Evolutionary conservation across 2,888 invertebrate genomes (phyloP).

Genomic region (Odontomyia ornata): DNA sequence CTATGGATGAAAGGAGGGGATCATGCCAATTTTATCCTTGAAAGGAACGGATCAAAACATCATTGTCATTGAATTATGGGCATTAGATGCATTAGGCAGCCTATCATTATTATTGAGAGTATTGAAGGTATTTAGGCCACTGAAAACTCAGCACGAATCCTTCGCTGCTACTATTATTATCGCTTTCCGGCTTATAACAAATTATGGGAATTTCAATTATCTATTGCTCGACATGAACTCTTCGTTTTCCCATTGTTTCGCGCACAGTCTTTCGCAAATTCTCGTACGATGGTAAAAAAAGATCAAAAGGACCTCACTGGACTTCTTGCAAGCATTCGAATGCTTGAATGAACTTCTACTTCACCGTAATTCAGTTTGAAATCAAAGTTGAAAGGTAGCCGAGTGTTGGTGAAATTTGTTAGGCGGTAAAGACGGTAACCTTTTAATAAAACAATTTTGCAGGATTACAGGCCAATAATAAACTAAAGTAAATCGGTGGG

Average conservation of each 20-base stretch:
- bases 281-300: neutral
- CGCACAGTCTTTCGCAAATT: conserved; percentile 25
- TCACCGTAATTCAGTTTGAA: neutral
- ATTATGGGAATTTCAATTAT: conserved; percentile 48
- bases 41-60: conserved; percentile 36
- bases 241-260: conserved; percentile 19
- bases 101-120: neutral
- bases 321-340: conserved; percentile 21
- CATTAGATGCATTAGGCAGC: conserved; percentile 32
- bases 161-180: conserved; percentile 30
- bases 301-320: conserved; percentile 19
- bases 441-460: conserved; percentile 65
- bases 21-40: conserved; percentile 39
- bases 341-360: conserved; percentile 27
- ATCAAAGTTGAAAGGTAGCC: conserved; percentile 49
- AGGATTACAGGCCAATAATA: conserved; percentile 55
- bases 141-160: neutral
- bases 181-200: conserved; percentile 48
- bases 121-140: neutral
- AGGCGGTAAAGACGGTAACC: conserved; percentile 58
- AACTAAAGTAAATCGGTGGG: conserved; percentile 61
- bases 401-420: conserved; percentile 59
- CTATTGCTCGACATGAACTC: conserved; percentile 20
- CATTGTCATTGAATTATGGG: conserved; percentile 28
- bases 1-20: neutral